These are phyloP conservation scores for Mamestra configurata DNA, from an alignment of 1,140 invertebrate genomes.

Conservation along the genomic window DNA sequence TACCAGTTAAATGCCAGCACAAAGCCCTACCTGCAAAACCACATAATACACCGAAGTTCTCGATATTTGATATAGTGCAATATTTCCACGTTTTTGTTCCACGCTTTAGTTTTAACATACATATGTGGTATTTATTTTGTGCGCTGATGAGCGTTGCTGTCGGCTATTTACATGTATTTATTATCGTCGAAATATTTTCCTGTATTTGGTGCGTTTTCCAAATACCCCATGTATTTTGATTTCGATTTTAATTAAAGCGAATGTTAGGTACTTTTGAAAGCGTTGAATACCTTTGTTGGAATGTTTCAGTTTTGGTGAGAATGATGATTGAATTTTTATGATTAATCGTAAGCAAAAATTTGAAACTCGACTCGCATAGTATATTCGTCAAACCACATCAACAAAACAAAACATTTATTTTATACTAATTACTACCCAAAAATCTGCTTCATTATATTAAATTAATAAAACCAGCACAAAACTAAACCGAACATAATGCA, in stretches of 20 bases:
- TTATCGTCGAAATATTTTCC: conserved; percentile 21
- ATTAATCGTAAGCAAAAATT: too few relatives aligned
- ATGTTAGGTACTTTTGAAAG: background rate
- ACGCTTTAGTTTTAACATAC: conserved; percentile 29
- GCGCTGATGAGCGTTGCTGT: conserved; percentile 3
- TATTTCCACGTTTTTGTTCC: conserved; percentile 24
- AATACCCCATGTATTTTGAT: conserved; percentile 17
- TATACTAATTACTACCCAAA: background rate
- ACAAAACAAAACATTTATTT: background rate
- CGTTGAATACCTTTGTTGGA: background rate
- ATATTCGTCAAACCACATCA: background rate
- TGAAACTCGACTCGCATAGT: too few relatives aligned
- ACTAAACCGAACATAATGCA: conserved; percentile 53
- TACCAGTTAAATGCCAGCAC: conserved; percentile 20
- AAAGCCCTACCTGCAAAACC: background rate
- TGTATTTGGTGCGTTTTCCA: background rate
- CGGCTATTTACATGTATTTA: conserved; percentile 33
- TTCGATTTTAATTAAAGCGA: conserved; percentile 10
- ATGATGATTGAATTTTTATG: background rate
- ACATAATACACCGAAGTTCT: background rate
- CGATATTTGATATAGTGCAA: conserved; percentile 27
- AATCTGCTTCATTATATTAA: background rate
- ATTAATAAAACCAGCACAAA: background rate
- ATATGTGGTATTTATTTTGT: conserved; percentile 24
- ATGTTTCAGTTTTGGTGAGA: background rate